Base-by-base conservation (phyloP, 1,140 invertebrate species). In the Scaptomyza montana region DNA sequence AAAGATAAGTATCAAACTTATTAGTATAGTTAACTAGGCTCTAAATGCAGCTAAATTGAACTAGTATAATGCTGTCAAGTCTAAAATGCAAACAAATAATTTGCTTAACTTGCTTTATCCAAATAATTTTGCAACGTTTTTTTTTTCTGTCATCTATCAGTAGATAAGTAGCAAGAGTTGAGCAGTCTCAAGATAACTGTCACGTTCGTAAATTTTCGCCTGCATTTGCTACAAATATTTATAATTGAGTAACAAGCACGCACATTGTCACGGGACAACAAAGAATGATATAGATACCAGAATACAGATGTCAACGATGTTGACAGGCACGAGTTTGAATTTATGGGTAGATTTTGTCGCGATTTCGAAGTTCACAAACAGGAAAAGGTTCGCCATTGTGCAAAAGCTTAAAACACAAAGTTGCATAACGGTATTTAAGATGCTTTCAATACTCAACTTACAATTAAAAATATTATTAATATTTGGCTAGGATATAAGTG, bases 221-320 rank as follows among this genome's bases (percentile, higher is more conserved):
- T 77, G 74, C 74, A 85, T 51, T 74, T 55, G 71, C 30, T 46
- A 66, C 82, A 87, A 87, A 86, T 87, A 87, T 82, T 80, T 41
- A 59, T 46, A 47, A 66, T 69, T 66, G 28, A 19, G 70, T 63
- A 72, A 60, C 41, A 16, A 16, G 16, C 16, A 16, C 16, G 16
- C 16, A 16, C 16, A 76, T 30, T 80, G 74, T 81, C 78, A 85
- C 74, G 82, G 65, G 77, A 25, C 51, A 28, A 55, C 41, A 43
- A 56, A 54, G 55, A 63, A 63, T 63, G 70, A 79, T 75, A 64
- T 50, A 66, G 73, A 60, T 77, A 59, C 36, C 57, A 43, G 61
- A 43, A 80, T 80, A 80, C 49, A 60, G 21, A 10, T 49, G 33
- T 77, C 61, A 55, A 54, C 62, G 43, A 33, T 1, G 21, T 16